A percentile compares a stretch with the other conserved stretches of the same genome.
Evolutionary conservation across 2,888 invertebrate genomes (phyloP).

Genomic region (Drosophila peninsularis): DNA sequence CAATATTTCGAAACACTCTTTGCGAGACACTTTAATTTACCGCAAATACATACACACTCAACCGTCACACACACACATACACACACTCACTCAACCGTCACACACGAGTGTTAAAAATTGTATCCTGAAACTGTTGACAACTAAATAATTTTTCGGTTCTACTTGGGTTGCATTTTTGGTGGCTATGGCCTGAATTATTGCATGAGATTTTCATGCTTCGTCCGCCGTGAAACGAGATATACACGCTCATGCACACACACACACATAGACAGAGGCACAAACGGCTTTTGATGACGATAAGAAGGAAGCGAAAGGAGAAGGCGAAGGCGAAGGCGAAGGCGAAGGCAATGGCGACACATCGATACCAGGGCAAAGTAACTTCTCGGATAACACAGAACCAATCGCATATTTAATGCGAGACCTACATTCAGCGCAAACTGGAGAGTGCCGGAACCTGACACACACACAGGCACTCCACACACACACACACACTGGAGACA

Average conservation of each 20-base stretch:
- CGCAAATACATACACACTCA: constrained; percentile 10
- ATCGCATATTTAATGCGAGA: constrained; percentile 57
- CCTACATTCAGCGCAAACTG: constrained; percentile 21
- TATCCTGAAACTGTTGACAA: constrained; percentile 51
- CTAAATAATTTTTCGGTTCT: constrained; percentile 51
- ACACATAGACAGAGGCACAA: constrained; percentile 2
- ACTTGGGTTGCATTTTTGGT: constrained; percentile 27
- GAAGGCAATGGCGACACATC: constrained; percentile 20
- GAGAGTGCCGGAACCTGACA: constrained; percentile 2
- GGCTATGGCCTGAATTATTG: constrained; percentile 23
- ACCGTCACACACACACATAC: constrained; percentile 3
- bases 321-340: too few species aligned
- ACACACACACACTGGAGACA: constrained; percentile 16
- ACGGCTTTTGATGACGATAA: constrained; percentile 10
- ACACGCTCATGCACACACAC: constrained; percentile 29
- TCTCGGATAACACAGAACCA: constrained; percentile 62
- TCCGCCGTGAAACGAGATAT: constrained; percentile 73
- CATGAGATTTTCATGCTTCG: constrained; percentile 64
- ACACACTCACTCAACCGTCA: not conserved
- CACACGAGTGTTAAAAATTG: constrained; percentile 29
- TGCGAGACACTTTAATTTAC: constrained; percentile 65
- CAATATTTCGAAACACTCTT: constrained; percentile 54
- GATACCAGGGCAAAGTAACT: constrained; percentile 54
- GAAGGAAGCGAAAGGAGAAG: not conserved
- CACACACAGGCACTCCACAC: constrained; percentile 17